phyloP scores from a whole-genome alignment of 2,888 invertebrate genomes.

The Ceramica pisi region DNA sequence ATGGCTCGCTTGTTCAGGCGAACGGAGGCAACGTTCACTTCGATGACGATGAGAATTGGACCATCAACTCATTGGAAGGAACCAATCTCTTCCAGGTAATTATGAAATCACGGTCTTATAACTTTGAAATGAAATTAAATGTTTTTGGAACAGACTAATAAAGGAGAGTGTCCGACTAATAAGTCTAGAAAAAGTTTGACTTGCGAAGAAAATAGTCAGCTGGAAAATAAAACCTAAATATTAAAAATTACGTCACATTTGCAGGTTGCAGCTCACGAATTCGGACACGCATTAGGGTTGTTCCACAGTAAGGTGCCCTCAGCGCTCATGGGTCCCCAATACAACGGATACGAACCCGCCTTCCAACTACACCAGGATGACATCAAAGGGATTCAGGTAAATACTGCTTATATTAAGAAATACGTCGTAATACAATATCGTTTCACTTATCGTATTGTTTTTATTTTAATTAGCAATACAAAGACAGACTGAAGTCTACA shows the following conservation, averaged over 20 bases:
- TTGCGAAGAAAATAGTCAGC: not conserved
- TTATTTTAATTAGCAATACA: too few species aligned
- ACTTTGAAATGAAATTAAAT: not conserved
- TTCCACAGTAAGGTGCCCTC: constrained; percentile 97
- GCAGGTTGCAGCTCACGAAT: constrained; percentile 98
- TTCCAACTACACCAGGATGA: constrained; percentile 97
- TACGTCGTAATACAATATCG: not conserved
- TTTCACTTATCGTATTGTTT: too few species aligned
- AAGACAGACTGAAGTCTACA: too few species aligned
- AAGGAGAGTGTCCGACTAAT: too few species aligned
- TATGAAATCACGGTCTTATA: not conserved
- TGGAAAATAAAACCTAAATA: not conserved
- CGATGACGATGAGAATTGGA: constrained; percentile 98
- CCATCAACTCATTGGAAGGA: constrained; percentile 95
- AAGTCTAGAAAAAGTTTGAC: too few species aligned
- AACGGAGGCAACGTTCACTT: constrained; percentile 99
- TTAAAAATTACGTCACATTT: constrained; percentile 9
- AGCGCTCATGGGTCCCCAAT: constrained; percentile 99
- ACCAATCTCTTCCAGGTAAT: constrained; percentile 98
- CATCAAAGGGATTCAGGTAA: constrained; percentile 94
- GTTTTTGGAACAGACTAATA: not conserved
- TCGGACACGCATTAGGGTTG: constrained; percentile 98
- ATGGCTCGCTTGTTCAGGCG: constrained; percentile 86
- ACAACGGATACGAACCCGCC: constrained; percentile 96
- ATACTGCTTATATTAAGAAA: not conserved